Evolutionary conservation across 92 coral and sea anemone species (phyloP).

Genomic region (Virgularia gustaviana): DNA sequence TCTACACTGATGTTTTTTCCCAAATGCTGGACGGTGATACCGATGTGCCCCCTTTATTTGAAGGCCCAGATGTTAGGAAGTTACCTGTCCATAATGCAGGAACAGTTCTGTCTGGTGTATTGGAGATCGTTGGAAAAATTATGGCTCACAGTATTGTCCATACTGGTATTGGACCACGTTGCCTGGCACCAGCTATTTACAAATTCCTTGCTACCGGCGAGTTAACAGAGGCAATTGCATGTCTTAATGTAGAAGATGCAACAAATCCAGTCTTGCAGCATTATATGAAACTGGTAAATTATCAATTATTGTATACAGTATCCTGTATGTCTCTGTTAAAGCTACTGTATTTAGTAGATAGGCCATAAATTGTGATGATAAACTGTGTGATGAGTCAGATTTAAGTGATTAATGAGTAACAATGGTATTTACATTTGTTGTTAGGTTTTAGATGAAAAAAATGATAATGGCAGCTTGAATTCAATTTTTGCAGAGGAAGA

Average conservation of each 20-base stretch:
- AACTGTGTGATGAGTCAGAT: no score
- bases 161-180: background rate
- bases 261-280: background rate
- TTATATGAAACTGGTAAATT: background rate
- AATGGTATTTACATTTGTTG: no score
- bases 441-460: no score
- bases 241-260: background rate
- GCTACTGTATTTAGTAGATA: no score
- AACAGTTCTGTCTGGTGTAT: conserved; percentile 1
- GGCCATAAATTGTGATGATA: no score
- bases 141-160: conserved; percentile 1
- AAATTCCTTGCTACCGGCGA: conserved; percentile 11
- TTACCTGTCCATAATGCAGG: background rate
- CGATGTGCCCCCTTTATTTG: conserved; percentile 24
- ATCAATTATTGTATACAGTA: background rate
- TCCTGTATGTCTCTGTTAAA: background rate
- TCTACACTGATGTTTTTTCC: conserved; percentile 47
- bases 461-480: no score
- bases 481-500: no score
- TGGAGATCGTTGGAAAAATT: background rate
- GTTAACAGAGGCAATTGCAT: background rate
- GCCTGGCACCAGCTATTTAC: background rate
- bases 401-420: no score
- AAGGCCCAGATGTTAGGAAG: conserved; percentile 12
- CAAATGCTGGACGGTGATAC: conserved; percentile 29